These are phyloP conservation scores for Thalassophryne amazonica DNA, from an alignment of 2,797 vertebrate species.

Conservation along the genomic window DNA sequence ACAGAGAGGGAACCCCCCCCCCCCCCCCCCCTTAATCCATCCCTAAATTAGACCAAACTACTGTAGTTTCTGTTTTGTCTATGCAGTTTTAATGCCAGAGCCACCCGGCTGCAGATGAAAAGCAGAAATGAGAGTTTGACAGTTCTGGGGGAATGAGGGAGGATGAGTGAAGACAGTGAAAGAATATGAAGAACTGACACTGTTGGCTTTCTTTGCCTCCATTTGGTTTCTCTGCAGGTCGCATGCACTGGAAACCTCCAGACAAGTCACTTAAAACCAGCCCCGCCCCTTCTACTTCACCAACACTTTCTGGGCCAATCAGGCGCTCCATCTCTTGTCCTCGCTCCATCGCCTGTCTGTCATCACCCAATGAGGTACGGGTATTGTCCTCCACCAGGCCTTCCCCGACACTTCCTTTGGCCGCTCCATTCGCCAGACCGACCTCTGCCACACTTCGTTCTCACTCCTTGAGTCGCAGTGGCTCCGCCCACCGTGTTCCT, in stretches of 20 bases:
- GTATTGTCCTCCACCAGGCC: constrained; percentile 46
- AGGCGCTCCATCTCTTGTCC: constrained; percentile 95
- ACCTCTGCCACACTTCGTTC: constrained; percentile 84
- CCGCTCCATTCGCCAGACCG: constrained; percentile 66
- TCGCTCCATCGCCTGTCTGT: constrained; percentile 89
- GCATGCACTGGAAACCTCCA: constrained; percentile 79
- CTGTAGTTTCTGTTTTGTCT: constrained; percentile 42
- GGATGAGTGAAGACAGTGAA: constrained; percentile 18
- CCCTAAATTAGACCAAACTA: constrained; percentile 34
- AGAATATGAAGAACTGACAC: constrained; percentile 35
- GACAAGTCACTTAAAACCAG: constrained; percentile 76
- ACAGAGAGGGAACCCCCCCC: no score
- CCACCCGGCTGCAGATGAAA: constrained; percentile 33
- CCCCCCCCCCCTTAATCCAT: constrained; percentile 70
- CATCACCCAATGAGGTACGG: constrained; percentile 80
- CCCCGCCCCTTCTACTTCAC: constrained; percentile 71
- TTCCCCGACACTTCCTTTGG: constrained; percentile 45
- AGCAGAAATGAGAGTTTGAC: constrained; percentile 33
- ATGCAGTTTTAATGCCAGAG: constrained; percentile 50
- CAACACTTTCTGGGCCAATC: constrained; percentile 82
- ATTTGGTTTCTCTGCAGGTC: constrained; percentile 63
- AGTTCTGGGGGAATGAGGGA: constrained; percentile 28
- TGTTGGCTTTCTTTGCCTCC: constrained; percentile 5
- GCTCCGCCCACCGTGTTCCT: constrained; percentile 79
- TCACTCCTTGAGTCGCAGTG: constrained; percentile 90